phyloP scores from a whole-genome alignment of 2,797 vertebrate species.

The Crocodylus rhombifer region DNA sequence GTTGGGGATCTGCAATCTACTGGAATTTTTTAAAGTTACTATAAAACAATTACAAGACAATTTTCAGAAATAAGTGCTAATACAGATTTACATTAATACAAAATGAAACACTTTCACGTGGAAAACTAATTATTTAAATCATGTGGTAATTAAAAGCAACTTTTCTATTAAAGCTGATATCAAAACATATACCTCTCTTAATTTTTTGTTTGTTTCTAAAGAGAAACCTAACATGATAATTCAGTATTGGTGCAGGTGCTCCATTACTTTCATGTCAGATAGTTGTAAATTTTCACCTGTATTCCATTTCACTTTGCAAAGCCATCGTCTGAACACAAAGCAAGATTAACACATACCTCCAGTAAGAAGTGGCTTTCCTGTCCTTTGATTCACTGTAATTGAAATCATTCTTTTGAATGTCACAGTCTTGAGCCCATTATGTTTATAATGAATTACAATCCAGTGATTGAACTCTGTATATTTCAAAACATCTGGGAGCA shows the following conservation, averaged over 20 bases:
- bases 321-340: background rate
- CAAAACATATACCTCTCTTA: constrained; percentile 2
- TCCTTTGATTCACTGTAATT: background rate
- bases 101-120: background rate
- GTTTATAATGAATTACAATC: background rate
- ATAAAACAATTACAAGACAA: constrained; percentile 14
- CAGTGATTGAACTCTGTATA: background rate
- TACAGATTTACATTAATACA: background rate
- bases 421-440: background rate
- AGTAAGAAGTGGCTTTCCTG: background rate
- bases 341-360: background rate
- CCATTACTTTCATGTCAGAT: background rate
- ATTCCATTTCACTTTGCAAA: background rate
- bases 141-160: background rate
- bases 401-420: background rate
- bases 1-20: background rate
- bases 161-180: background rate
- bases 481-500: background rate
- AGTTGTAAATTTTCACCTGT: background rate
- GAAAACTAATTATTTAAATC: background rate
- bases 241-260: background rate
- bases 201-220: background rate
- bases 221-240: background rate
- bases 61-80: background rate
- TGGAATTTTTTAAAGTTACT: constrained; percentile 4